Percentiles rank a stretch among this genome's conserved stretches.
Evolutionary conservation across 2,888 invertebrate genomes (phyloP).

Genomic region (Microplitis manilae): DNA sequence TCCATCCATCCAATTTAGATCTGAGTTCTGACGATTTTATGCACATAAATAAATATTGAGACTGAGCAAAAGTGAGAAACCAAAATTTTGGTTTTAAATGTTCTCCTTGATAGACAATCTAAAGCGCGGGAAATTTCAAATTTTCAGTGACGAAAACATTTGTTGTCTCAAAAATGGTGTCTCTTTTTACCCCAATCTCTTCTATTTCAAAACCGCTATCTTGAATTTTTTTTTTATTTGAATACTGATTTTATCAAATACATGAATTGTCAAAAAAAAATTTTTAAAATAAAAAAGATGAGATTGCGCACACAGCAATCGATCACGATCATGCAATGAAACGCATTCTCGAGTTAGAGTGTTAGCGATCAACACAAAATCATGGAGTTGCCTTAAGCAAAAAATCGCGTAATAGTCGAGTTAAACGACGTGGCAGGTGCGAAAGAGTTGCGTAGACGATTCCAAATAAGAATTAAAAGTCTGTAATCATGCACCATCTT

Average conservation of each 20-base stretch:
- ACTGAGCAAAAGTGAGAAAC: too few relatives aligned
- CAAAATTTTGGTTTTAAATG: too few relatives aligned
- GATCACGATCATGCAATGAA: conserved; percentile 38
- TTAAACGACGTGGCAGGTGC: conserved; percentile 44
- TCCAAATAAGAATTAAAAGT: conserved; percentile 31
- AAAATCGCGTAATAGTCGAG: conserved; percentile 45
- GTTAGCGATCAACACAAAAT: conserved; percentile 37
- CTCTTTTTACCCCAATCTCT: too few relatives aligned
- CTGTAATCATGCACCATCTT: conserved; percentile 1
- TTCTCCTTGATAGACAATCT: too few relatives aligned
- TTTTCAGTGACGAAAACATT: too few relatives aligned
- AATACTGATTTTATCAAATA: conserved; percentile 55
- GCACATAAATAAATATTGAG: too few relatives aligned
- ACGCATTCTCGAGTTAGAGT: conserved; percentile 18
- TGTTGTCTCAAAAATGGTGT: too few relatives aligned
- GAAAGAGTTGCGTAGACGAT: conserved; percentile 47
- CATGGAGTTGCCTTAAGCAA: conserved; percentile 33
- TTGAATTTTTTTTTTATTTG: conserved; percentile 14
- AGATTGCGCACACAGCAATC: not conserved
- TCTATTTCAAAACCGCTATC: too few relatives aligned
- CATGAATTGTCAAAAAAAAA: not conserved
- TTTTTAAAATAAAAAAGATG: not conserved
- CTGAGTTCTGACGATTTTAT: too few relatives aligned
- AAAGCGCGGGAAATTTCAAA: too few relatives aligned
- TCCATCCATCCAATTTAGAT: too few relatives aligned